Evolutionary conservation across 2,797 vertebrate species (phyloP), one percentile per base, ranked within the genome.

Genomic region (Scomberomorus guttatus): DNA sequence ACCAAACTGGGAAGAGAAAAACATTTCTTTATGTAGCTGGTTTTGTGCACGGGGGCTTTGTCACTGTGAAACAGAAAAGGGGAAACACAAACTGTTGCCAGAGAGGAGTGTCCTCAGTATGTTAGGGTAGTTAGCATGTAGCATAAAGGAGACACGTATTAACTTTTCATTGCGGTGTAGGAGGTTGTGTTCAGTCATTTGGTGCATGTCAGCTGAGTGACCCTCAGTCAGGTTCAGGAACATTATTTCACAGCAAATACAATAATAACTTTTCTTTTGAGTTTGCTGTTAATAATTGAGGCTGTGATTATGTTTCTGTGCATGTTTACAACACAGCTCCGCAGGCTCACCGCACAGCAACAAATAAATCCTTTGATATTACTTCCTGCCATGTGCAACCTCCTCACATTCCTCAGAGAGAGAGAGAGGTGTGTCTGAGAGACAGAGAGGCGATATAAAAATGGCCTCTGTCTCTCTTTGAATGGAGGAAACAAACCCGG

Each of bases 401-500:
- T 70, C 85, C 73, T 89, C 87, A 81, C 88, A 91, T 89, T 91
- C 91, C 87, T 83, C 32, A 6, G 1, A 63, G 80, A 11, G 70
- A 77, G 58, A 27, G 46, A 46, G 80, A 24, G 74, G 72, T 27
- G 80, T 56, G 77, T 64, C 48, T 63, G 13, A 58, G 71, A 63
- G 54, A 44, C n/a, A 25, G 51, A 24, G 37, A 12, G 48, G 44
- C 34, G 0, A 2, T 50, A 55, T 70, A 71, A 79, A 77, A 63
- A 71, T 62, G 69, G 42, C 66, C 70, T 48, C 57, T 27, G 62
- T n/a, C 60, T 52, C 59, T 64, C 42, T 78, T 5, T 89, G 82
- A 87, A 60, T 87, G 76, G 82, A 75, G 80, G 84, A 66, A 83
- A 84, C 75, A 82, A 93, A 93, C 93, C 37, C 85, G 0, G 11